Conservation (phyloP, 2,113 vertebrate genomes). For the Phalacrocorax aristotelis region DNA sequence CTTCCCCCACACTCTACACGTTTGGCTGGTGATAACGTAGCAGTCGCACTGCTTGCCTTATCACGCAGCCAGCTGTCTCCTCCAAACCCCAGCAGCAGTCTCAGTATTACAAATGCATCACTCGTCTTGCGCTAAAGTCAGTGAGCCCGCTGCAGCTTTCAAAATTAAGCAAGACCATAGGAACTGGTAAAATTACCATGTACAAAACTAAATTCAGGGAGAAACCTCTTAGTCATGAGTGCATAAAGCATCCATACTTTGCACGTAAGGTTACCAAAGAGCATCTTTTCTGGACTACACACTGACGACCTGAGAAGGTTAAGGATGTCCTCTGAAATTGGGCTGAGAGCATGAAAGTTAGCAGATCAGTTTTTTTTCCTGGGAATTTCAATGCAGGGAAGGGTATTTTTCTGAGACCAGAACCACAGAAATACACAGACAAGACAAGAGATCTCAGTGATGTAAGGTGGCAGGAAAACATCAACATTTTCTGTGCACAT, state of each 20-base stretch:
- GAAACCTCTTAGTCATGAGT: neutral
- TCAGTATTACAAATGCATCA: neutral
- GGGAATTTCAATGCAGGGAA: neutral
- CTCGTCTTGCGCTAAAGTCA: neutral
- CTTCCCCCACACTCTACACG: neutral
- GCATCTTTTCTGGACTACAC: neutral
- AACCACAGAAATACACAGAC: neutral
- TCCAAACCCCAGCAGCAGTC: neutral
- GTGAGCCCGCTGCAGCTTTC: neutral
- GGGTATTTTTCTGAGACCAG: neutral
- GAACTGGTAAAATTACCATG: neutral
- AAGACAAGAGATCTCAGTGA: neutral
- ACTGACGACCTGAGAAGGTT: neutral
- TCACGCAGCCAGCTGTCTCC: neutral
- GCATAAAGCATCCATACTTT: neutral
- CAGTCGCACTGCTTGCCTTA: neutral
- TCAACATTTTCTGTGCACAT: neutral
- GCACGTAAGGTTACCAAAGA: neutral
- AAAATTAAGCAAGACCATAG: neutral
- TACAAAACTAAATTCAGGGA: neutral
- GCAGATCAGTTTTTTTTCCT: neutral
- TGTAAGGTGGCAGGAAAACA: neutral
- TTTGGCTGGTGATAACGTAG: accelerated
- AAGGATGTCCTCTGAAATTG: neutral
- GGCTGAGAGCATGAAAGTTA: neutral